Evolutionary conservation across 2,113 vertebrate species (phyloP).

Genomic region (Hyperopisus bebe): DNA sequence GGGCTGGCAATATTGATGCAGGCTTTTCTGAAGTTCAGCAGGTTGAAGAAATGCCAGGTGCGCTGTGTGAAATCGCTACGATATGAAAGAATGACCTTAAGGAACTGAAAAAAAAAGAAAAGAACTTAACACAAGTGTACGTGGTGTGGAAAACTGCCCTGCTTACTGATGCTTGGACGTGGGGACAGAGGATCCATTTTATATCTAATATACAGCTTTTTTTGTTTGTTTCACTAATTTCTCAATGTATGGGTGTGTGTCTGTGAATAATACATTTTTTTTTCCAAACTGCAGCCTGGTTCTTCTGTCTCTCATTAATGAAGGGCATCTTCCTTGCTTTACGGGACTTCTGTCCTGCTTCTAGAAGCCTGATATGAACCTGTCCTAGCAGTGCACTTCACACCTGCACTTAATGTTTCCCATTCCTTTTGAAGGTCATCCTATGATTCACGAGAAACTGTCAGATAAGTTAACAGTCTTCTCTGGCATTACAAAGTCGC

Average conservation of each 20-base stretch:
- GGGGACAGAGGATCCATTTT: not conserved
- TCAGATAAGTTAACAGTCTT: too few species aligned
- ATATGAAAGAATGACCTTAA: not conserved
- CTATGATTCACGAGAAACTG: too few species aligned
- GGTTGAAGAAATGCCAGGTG: not conserved
- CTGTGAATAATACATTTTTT: not conserved
- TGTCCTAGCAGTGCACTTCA: not conserved
- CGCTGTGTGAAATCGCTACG: not conserved
- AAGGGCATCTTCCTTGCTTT: not conserved
- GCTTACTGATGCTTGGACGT: not conserved
- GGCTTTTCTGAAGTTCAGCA: not conserved
- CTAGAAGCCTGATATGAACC: not conserved
- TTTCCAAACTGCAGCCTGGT: not conserved
- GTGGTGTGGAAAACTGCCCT: not conserved
- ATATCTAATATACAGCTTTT: not conserved
- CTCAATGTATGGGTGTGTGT: not conserved
- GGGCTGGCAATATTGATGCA: not conserved
- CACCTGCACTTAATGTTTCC: not conserved
- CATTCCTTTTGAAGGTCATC: not conserved
- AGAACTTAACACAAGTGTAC: not conserved
- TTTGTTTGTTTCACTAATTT: not conserved
- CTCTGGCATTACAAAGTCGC: too few species aligned
- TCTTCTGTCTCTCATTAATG: not conserved
- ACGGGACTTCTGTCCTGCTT: not conserved
- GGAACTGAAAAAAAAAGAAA: not conserved